phyloP scores from a whole-genome alignment of 2,888 invertebrate species.

The Thumatha senex region DNA sequence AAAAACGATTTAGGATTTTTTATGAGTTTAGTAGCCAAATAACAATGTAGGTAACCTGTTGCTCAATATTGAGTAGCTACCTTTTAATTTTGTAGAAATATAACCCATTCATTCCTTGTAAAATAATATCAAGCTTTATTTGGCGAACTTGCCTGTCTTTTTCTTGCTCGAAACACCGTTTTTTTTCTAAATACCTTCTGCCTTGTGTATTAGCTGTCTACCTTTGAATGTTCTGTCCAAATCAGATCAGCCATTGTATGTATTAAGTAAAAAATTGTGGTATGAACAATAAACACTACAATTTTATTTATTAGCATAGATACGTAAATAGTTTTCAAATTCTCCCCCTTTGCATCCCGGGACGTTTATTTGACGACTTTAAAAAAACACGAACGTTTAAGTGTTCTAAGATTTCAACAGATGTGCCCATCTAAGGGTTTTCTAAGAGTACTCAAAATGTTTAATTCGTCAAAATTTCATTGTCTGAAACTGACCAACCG shows the following conservation, averaged over 20 bases:
- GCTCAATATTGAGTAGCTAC: slow-evolving; percentile 29
- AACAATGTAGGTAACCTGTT: slow-evolving; percentile 31
- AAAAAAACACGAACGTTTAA: slow-evolving; percentile 25
- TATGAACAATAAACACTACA: background rate
- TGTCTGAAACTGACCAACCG: slow-evolving; percentile 81
- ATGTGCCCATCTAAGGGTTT: slow-evolving; percentile 56
- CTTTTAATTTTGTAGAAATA: slow-evolving; percentile 3
- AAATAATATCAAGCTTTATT: background rate
- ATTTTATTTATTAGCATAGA: background rate
- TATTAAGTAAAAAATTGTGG: too few species aligned
- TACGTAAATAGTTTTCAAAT: background rate
- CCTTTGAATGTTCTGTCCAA: too few species aligned
- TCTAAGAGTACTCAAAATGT: slow-evolving; percentile 55
- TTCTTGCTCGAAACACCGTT: background rate
- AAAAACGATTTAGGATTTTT: slow-evolving; percentile 28
- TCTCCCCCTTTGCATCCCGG: slow-evolving; percentile 27
- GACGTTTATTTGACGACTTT: slow-evolving; percentile 42
- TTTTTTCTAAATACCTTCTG: background rate
- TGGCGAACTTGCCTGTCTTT: slow-evolving; percentile 1
- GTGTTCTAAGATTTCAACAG: slow-evolving; percentile 49
- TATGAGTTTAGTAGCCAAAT: slow-evolving; percentile 22
- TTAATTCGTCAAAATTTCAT: slow-evolving; percentile 62
- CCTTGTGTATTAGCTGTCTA: too few species aligned
- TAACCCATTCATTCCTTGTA: slow-evolving; percentile 15
- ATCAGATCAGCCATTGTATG: too few species aligned